Evolutionary conservation across 2,888 invertebrate species (phyloP), one percentile per base, ranked within the genome.

Genomic region (Steromphala cineraria): DNA sequence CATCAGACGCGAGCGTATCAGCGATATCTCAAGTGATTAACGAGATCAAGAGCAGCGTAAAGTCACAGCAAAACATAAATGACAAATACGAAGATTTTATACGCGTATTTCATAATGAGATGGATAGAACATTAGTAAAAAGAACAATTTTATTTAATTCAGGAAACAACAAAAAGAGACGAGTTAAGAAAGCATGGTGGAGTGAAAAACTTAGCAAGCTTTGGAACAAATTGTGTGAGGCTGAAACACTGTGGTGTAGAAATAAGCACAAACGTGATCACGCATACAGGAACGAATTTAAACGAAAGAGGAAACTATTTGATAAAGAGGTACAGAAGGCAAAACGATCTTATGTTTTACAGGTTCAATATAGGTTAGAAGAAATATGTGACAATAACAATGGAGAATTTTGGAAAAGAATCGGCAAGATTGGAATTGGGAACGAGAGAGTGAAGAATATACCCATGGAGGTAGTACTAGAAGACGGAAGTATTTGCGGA

Each of bases 191-290:
- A n/a, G n/a, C n/a, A n/a, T n/a, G n/a, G n/a, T n/a, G n/a, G n/a
- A n/a, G n/a, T n/a, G n/a, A n/a, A n/a, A 46, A 40, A 21, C 40
- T 46, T 13, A 15, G 75, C 10, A 4, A 46, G n/a, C 40, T n/a
- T n/a, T 40, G 75, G 75, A 75, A 75, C 28, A 46, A 75, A 8
- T n/a, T 75, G 21, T 75, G 75, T n/a, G 52, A 19, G 13, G 75
- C 75, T 21, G 75, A 75, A 46, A 75, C 17, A n/a, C 21, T 46
- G n/a, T 40, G 46, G 75, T 15, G 4, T 46, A 75, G 24, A 24
- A 36, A 15, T n/a, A 36, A 36, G 36, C 21, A 17, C n/a, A 10
- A 17, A 5, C 15, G 19, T 19, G 19, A 40, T 4, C n/a, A 7
- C n/a, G 2, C 7, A 40, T n/a, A 46, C 17, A 40, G 21, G 53